Evolutionary conservation across 2,888 invertebrate genomes (phyloP), one percentile per base, ranked within the genome.

Genomic region (Diadromus collaris): DNA sequence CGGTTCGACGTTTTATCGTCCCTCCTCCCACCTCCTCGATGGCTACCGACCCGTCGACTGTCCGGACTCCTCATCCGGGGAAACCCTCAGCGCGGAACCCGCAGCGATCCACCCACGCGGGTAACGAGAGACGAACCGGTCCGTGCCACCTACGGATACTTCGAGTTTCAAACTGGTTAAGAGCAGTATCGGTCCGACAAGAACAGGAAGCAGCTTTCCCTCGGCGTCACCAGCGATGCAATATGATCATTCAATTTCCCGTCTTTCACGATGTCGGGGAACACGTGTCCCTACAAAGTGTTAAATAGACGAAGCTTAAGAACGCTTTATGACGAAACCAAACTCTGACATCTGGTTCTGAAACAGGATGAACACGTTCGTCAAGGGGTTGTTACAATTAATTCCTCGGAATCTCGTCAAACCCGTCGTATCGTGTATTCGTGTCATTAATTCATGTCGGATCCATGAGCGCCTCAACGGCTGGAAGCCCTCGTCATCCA

Each of bases 1-100:
- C 44, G 44, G 38, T 60, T 64, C 48, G 58, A 69, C 69, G 29
- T 73, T 69, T 73, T 69, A 78, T 69, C 71, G 68, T 24, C 54
- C 16, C 38, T 38, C 38, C 7, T 27, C 54, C 4, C 54, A 16
- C 16, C 27, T 6, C 51, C 5, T 16, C 54, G 4, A 13, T 7
- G 27, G 54, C 27, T 16, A 29, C 27, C n/a, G 16, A 27, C 27
- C 27, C 16, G 29, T 38, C 38, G 24, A 54, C 54, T 29, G 29
- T 29, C 13, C 6, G 16, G 16, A 13, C 6, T 27, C 48, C 16
- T 54, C 29, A 13, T 27, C 16, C 6, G 16, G 13, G 29, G 27
- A 27, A 54, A 27, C 54, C 29, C 29, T 27, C 24, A 19, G 19
- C 27, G 29, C 13, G 54, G 9, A 54, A 24, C 54, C 24, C 13